Conservation (phyloP, 2,888 invertebrate genomes). For the Taenaris catops region DNA sequence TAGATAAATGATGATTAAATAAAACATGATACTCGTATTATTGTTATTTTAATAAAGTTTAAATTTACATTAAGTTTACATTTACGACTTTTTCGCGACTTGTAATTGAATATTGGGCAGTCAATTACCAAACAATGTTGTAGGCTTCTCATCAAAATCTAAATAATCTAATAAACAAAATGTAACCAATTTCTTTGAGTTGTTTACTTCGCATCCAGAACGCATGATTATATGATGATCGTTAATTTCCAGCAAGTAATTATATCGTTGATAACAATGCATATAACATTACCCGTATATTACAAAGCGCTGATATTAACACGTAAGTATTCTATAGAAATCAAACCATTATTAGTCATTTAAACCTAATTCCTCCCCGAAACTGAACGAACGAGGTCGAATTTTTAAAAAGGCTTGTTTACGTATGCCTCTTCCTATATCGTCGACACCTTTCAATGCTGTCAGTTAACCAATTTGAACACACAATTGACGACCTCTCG, state of each 20-base stretch:
- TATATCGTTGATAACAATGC: not conserved
- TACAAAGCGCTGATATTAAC: conserved; percentile 1
- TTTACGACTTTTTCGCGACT: too few relatives aligned
- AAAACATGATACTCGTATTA: too few relatives aligned
- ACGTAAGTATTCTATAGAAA: conserved; percentile 17
- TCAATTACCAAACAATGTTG: too few relatives aligned
- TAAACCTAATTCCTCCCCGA: conserved; percentile 18
- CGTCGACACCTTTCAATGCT: conserved; percentile 37
- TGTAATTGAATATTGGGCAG: too few relatives aligned
- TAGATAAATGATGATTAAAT: too few relatives aligned
- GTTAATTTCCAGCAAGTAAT: conserved; percentile 1
- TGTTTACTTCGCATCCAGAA: not conserved
- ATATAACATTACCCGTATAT: not conserved
- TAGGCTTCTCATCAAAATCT: too few relatives aligned
- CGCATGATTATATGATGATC: not conserved
- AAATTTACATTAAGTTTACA: too few relatives aligned
- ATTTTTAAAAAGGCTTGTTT: conserved; percentile 33
- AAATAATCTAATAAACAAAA: too few relatives aligned
- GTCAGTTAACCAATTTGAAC: conserved; percentile 35
- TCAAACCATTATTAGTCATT: conserved; percentile 11
- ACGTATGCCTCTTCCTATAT: conserved; percentile 32
- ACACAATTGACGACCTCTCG: conserved; percentile 53
- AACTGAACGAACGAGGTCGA: conserved; percentile 27
- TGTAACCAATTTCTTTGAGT: too few relatives aligned
- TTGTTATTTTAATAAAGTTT: too few relatives aligned